phyloP scores from a whole-genome alignment of 35 echinoderm and acorn worm species.

The Holothuria glaberrima region DNA sequence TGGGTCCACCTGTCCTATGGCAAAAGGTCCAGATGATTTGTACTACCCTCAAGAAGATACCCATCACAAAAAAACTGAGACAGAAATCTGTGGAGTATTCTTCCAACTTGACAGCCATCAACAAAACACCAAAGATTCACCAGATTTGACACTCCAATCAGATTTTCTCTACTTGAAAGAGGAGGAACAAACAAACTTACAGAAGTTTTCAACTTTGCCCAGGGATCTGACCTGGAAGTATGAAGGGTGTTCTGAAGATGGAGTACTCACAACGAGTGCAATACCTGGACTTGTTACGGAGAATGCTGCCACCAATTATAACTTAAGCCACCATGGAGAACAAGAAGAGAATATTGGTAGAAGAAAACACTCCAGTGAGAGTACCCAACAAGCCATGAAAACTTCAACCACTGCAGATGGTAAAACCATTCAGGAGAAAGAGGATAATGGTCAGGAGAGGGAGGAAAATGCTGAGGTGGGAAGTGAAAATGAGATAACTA shows the following conservation, averaged over 20 bases:
- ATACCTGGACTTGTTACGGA: not conserved
- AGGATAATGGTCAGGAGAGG: not conserved
- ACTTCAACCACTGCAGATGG: no score
- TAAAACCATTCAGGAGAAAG: not conserved
- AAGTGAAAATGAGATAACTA: no score
- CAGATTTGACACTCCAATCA: no score
- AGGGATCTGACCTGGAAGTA: not conserved
- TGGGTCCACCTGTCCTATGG: conserved; percentile 5
- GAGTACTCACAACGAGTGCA: not conserved
- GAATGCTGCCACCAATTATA: not conserved
- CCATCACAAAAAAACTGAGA: not conserved
- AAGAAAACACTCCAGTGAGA: no score
- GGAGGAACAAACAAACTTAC: not conserved
- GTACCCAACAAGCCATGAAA: no score
- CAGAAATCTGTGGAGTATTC: no score
- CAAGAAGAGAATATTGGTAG: no score
- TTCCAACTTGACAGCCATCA: no score
- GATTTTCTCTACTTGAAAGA: not conserved
- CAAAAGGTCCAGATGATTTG: not conserved
- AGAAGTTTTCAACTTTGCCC: conserved; percentile 2
- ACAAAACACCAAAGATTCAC: no score
- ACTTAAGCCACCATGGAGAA: not conserved
- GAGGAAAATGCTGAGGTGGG: not conserved
- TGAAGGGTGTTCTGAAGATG: not conserved
- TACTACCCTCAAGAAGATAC: not conserved